Evolutionary conservation across 2,113 vertebrate genomes (phyloP), one percentile per base, ranked within the genome.

Genomic region (Bos indicus): DNA sequence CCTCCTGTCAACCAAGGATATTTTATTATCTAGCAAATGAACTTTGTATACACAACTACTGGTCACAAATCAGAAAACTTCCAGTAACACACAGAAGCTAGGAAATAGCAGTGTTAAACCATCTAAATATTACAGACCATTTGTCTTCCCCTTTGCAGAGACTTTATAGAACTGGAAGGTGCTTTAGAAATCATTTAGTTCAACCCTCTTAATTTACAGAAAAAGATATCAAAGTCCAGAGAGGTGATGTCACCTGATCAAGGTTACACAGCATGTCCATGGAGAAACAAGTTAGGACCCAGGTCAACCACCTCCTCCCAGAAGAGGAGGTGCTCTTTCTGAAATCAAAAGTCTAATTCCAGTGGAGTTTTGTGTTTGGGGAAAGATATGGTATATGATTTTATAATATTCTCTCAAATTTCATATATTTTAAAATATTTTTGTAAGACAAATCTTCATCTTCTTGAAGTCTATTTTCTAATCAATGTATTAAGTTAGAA

Each of bases 21-120:
- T 48, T 80, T 94, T 88, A 85, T 85, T 88, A 96, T 33, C 74
- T 91, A 86, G 52, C 82, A 85, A 94, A 92, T 90, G 81, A 84
- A 56, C 94, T 91, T 28, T n/a, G n/a, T 59, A 48, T 46, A 86
- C 13, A 95, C 92, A 96, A 67, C 40, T 81, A 62, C 15, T 56
- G 77, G 19, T 90, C 21, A 87, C 94, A 97, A 80, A 97, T 80
- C 57, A 90, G 52, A 90, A 97, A 89, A 94, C 5, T 33, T 95
- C 74, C 26, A 82, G 56, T 46, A 28, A 52, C 56, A 78, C 6
- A 80, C 16, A 87, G 84, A 84, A 89, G 40, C 7, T 60, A 83
- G 71, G 78, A 94, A 91, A 90, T 14, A 60, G 62, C 52, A 57
- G 13, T 77, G 21, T 64, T 88, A 80, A 94, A 59, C 52, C 71